phyloP scores from a whole-genome alignment of 2,113 vertebrate species.

The Gobio gobio region DNA sequence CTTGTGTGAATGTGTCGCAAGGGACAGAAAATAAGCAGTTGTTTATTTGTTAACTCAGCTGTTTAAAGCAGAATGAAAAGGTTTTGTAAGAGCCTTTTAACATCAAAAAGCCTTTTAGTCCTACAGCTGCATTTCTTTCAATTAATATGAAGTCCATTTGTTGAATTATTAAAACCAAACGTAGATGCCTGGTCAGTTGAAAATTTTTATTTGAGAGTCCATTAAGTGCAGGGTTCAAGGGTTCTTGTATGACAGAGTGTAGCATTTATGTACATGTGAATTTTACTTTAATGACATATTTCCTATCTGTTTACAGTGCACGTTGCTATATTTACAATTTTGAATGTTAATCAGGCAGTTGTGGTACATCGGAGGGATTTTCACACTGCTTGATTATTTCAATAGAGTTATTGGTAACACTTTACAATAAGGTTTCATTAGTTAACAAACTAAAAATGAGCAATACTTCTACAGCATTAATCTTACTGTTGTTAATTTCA shows the following conservation, averaged over 20 bases:
- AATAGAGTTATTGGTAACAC: neutral
- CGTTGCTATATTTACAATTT: neutral
- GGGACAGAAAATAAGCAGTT: neutral
- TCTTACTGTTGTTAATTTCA: too few species aligned
- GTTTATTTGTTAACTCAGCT: neutral
- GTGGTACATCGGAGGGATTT: neutral
- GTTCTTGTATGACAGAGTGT: neutral
- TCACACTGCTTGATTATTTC: neutral
- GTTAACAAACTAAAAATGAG: too few species aligned
- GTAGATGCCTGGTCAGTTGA: neutral
- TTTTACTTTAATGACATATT: neutral
- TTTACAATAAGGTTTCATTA: too few species aligned
- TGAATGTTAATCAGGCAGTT: neutral
- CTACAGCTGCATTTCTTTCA: neutral
- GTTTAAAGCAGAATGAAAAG: neutral
- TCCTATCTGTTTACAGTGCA: neutral
- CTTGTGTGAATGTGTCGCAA: neutral
- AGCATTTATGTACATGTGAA: neutral
- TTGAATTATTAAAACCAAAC: constrained; percentile 20
- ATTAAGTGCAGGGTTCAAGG: neutral
- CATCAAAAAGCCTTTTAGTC: neutral
- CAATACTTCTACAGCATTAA: too few species aligned
- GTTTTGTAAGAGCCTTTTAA: neutral
- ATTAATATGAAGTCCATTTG: neutral
- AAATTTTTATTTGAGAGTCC: neutral